Evolutionary conservation across 2,113 vertebrate species (phyloP), one percentile per base, ranked within the genome.

Genomic region (Eurypyga helias): DNA sequence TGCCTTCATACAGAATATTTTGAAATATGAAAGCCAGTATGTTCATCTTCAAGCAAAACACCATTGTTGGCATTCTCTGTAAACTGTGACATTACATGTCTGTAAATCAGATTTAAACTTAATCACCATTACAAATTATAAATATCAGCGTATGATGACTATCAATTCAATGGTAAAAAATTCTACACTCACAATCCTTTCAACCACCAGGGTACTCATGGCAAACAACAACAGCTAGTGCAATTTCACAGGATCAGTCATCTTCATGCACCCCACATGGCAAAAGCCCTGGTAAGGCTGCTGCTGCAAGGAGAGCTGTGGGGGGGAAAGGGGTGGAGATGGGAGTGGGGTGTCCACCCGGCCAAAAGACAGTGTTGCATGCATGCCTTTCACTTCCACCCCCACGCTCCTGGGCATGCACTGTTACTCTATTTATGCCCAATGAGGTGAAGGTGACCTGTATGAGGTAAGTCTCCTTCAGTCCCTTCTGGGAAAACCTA

Each of bases 381-480:
- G 5, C 4, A 2, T 10, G 33, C 2, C 2, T 33, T 55, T 64
- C 52, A 65, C 19, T 55, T 64, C 52, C 13, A 79, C 12, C 6
- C 33, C 23, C 55, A 24, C 0, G 0, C 33, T 67, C 65, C 36
- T 21, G 49, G 21, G 34, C 52, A 41, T 0, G 1, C 31, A 28
- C 17, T 0, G 0, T 13, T 79, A 66, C 0, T 0, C 31, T 5
- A 36, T 61, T 49, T 17, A 62, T 2, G 7, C 21, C 16, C 34
- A n/a, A 18, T 10, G 28, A 55, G 8, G 2, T 38, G 17, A 72
- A 80, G 54, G 29, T 34, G 25, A 75, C 36, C 20, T 34, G 23
- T 7, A 36, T 0, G 0, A 87, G 31, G 11, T 26, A 25, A 72
- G 2, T 20, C 20, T 31, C 49, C 19, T 15, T 25, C 52, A 34